phyloP scores from a whole-genome alignment of 1,140 invertebrate species.

The Odontomachus brunneus region DNA sequence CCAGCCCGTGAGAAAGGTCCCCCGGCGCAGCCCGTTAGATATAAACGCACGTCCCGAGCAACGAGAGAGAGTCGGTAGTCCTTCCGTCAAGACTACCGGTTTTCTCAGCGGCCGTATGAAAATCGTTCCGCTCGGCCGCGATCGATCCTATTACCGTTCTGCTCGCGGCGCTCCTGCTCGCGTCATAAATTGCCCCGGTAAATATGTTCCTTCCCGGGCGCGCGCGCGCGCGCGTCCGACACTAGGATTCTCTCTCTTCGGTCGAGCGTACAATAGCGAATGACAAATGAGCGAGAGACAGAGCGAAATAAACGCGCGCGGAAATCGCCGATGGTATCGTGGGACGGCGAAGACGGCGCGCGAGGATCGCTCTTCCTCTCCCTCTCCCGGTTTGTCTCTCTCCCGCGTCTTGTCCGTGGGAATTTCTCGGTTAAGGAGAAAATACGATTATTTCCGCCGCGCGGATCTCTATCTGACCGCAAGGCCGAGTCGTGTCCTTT shows the following conservation, averaged over 20 bases:
- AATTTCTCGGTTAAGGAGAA: constrained; percentile 39
- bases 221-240: not conserved
- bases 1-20: not conserved
- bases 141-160: constrained; percentile 44
- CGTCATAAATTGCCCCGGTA: constrained; percentile 64
- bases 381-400: not conserved
- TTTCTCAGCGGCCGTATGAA: constrained; percentile 29
- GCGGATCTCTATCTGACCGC: constrained; percentile 39
- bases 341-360: constrained; percentile 17
- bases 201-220: constrained; percentile 48
- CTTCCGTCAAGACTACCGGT: constrained; percentile 23
- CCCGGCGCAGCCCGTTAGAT: not conserved
- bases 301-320: constrained; percentile 15
- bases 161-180: constrained; percentile 36
- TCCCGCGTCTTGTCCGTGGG: constrained; percentile 50
- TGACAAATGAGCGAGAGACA: constrained; percentile 60
- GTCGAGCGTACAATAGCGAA: constrained; percentile 54
- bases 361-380: constrained; percentile 17
- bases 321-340: constrained; percentile 59
- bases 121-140: constrained; percentile 46
- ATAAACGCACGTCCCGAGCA: not conserved
- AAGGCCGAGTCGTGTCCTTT: constrained; percentile 27
- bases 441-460: constrained; percentile 42
- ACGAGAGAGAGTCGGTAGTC: constrained; percentile 1
- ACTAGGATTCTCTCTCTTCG: constrained; percentile 50